Base-by-base conservation (phyloP, 2,113 vertebrate species). In the Spea bombifrons region DNA sequence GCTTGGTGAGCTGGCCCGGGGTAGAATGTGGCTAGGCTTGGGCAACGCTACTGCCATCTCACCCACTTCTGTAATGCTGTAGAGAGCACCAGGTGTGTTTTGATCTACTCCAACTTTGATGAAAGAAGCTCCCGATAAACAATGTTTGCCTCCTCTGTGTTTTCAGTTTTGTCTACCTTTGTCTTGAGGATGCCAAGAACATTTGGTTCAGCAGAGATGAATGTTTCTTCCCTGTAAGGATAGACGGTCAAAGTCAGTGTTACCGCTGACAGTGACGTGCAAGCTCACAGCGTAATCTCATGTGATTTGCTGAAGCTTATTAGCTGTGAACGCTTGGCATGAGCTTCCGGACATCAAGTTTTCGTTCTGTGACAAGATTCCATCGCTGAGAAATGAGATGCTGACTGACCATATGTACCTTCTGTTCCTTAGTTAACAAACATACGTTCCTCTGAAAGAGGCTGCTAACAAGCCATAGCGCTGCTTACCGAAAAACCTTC, bases 271-370 rank as follows among this genome's bases (percentile, higher is more conserved):
- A 79, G 63, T 57, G 63, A 66, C 66, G 69, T 57, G 10, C 59
- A 53, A 8, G 55, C 10, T 59, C 55, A 9, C 1, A 5, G 55
- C 55, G 70, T 79, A 79, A 73, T 79, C 77, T 71, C 17, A 45
- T 63, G 30, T 66, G 72, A 79, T 72, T 64, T 71, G 57, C 63
- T 66, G 61, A 79, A 73, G 77, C 77, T 73, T 79, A 73, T 79
- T 63, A 57, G 49, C 71, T 57, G 44, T 6, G 71, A 59, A 47
- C 30, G 59, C 70, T 45, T 67, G 70, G 76, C 69, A 72, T 8
- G 12, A n/a, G 44, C 71, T 57, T 45, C 70, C 59, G 64, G 77
- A 46, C 77, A 66, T 16, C n/a, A 6, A 48, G 13, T 71, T 63
- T 55, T 72, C 59, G 43, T 48, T 66, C 13, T 71, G 63, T 73